A percentile compares a stretch with the other conserved stretches of the same genome.
Evolutionary conservation across 2,888 invertebrate genomes (phyloP).

Genomic region (Athalia rosae): DNA sequence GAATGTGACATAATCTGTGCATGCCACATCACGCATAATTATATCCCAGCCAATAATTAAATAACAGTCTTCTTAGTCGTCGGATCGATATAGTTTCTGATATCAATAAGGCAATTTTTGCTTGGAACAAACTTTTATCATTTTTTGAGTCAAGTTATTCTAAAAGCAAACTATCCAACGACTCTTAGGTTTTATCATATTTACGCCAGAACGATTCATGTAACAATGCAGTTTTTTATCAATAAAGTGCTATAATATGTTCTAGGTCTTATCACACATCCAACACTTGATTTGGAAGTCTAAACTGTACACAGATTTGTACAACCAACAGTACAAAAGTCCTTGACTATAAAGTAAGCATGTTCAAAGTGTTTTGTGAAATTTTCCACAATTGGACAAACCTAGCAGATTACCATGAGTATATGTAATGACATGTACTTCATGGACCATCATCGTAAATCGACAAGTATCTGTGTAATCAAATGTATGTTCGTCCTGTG

Average conservation of each 20-base stretch:
- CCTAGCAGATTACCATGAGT: not conserved
- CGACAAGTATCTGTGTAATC: not conserved
- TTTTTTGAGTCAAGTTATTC: not conserved
- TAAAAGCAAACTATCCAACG: constrained; percentile 7
- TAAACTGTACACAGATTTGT: constrained; percentile 38
- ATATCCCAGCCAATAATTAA: not conserved
- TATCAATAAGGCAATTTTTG: not conserved
- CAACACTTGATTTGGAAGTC: constrained; percentile 28
- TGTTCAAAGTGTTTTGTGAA: not conserved
- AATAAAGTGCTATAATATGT: not conserved
- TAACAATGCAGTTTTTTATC: constrained; percentile 6
- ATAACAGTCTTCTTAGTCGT: constrained; percentile 14
- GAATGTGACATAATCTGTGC: not conserved
- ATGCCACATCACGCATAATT: not conserved
- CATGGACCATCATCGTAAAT: constrained; percentile 22
- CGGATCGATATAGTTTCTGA: constrained; percentile 3
- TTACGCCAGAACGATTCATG: constrained; percentile 6
- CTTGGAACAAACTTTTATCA: not conserved
- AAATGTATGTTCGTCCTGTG: not conserved
- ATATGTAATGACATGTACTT: constrained; percentile 24
- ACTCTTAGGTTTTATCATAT: constrained; percentile 12
- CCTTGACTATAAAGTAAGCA: constrained; percentile 20
- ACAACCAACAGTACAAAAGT: constrained; percentile 32
- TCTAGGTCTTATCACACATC: constrained; percentile 13
- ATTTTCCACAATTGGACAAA: constrained; percentile 14